Conservation (phyloP, 2,797 vertebrate species). For the Rhynchotus rufescens region DNA sequence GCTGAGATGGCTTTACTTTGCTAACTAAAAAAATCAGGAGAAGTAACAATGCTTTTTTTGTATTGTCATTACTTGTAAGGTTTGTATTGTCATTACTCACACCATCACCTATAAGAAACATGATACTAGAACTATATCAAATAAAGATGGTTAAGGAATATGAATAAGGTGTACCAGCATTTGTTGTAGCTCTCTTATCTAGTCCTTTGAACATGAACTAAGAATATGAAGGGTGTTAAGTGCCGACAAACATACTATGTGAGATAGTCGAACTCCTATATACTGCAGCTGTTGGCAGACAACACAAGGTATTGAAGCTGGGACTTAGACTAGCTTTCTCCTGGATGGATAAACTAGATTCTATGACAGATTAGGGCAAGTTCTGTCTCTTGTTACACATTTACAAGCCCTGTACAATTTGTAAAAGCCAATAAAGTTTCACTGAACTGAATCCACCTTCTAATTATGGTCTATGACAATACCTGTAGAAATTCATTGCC, state of each 20-base stretch:
- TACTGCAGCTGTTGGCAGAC: background rate
- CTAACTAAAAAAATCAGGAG: background rate
- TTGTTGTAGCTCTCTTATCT: background rate
- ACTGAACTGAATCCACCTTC: slow-evolving; percentile 61
- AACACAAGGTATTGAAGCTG: background rate
- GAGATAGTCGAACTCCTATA: background rate
- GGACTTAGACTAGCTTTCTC: background rate
- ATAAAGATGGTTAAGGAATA: background rate
- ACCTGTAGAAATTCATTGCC: slow-evolving; percentile 58
- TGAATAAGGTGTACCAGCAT: background rate
- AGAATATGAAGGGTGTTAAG: background rate
- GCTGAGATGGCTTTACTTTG: slow-evolving; percentile 25
- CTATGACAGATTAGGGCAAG: slow-evolving; percentile 23
- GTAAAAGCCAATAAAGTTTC: slow-evolving; percentile 59
- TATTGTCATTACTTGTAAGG: background rate
- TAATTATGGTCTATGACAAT: slow-evolving; percentile 52
- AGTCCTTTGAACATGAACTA: background rate
- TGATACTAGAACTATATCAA: background rate
- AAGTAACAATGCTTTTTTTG: background rate
- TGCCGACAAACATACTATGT: background rate
- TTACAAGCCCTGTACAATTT: slow-evolving; percentile 15
- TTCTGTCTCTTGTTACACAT: slow-evolving; percentile 21
- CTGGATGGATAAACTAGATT: background rate
- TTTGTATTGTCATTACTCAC: background rate
- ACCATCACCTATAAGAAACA: background rate